Percentiles rank a stretch among this genome's conserved stretches.
Conservation (phyloP, 2,797 vertebrate genomes). For the Acridotheres tristis region DNA sequence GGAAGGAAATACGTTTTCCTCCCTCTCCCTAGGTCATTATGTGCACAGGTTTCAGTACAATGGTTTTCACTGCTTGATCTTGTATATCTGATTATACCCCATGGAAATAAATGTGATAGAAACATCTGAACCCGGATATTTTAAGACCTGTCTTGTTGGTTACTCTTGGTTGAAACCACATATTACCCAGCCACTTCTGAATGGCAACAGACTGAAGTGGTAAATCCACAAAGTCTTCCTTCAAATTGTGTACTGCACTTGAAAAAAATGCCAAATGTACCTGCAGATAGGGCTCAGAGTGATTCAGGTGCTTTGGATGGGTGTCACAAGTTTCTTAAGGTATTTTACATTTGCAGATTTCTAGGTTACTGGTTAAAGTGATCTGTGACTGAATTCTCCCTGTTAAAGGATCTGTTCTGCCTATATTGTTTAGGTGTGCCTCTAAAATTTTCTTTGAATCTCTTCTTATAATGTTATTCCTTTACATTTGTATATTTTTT, state of each 20-base stretch:
- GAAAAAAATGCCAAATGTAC: neutral
- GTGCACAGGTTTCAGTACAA: neutral
- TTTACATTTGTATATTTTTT: neutral
- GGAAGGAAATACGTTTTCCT: fast-evolving
- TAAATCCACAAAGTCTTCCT: neutral
- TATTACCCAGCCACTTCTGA: neutral
- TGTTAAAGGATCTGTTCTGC: neutral
- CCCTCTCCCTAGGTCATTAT: neutral
- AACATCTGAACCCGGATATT: neutral
- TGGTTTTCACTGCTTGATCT: neutral
- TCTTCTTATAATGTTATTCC: neutral
- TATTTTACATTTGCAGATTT: neutral
- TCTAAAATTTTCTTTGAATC: neutral
- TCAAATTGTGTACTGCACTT: neutral
- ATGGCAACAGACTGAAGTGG: neutral
- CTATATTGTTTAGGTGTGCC: neutral
- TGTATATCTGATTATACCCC: neutral
- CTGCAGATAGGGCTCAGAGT: neutral
- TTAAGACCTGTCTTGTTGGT: neutral
- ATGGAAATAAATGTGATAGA: neutral
- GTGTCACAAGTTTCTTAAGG: neutral
- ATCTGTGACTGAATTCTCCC: neutral
- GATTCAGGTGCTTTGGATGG: neutral
- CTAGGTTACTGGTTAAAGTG: neutral
- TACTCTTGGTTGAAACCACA: neutral